Conservation (phyloP, 2,113 vertebrate genomes). For the Lota lota region DNA sequence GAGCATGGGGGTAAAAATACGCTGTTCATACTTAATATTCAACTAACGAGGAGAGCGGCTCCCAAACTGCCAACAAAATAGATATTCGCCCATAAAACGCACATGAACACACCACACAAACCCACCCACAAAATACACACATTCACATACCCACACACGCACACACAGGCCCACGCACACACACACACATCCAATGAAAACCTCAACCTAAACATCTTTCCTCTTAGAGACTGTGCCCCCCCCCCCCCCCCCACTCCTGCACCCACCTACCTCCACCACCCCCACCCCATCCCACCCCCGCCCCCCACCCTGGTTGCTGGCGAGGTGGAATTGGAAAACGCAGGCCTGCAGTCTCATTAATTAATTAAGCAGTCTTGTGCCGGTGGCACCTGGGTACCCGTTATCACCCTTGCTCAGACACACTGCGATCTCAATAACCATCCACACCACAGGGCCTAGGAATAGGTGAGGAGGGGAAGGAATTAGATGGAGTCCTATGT, state of each 20-base stretch:
- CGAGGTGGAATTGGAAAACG: slow-evolving; percentile 70
- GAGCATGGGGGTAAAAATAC: slow-evolving; percentile 66
- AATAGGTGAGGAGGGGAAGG: slow-evolving; percentile 2
- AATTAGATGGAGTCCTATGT: neutral
- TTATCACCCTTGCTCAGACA: slow-evolving; percentile 73
- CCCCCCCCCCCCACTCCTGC: slow-evolving; percentile 29
- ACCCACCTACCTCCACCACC: slow-evolving; percentile 47
- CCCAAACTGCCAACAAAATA: slow-evolving; percentile 76
- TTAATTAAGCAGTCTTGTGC: slow-evolving; percentile 69
- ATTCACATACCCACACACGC: slow-evolving; percentile 46
- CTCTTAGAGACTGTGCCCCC: too few species aligned
- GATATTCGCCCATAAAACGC: slow-evolving; percentile 53
- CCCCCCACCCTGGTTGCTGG: slow-evolving; percentile 44
- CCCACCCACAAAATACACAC: slow-evolving; percentile 37
- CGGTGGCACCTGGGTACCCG: slow-evolving; percentile 69
- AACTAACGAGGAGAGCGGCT: slow-evolving; percentile 69
- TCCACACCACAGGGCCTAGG: slow-evolving; percentile 63
- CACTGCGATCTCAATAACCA: slow-evolving; percentile 67
- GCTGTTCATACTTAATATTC: slow-evolving; percentile 70
- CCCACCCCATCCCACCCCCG: slow-evolving; percentile 24
- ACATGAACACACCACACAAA: slow-evolving; percentile 49
- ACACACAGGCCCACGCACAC: slow-evolving; percentile 47
- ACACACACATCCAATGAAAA: slow-evolving; percentile 57
- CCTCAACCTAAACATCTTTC: slow-evolving; percentile 57
- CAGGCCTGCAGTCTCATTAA: slow-evolving; percentile 75